phyloP scores from a whole-genome alignment of 2,888 invertebrate species.

The Saturnia pavonia region DNA sequence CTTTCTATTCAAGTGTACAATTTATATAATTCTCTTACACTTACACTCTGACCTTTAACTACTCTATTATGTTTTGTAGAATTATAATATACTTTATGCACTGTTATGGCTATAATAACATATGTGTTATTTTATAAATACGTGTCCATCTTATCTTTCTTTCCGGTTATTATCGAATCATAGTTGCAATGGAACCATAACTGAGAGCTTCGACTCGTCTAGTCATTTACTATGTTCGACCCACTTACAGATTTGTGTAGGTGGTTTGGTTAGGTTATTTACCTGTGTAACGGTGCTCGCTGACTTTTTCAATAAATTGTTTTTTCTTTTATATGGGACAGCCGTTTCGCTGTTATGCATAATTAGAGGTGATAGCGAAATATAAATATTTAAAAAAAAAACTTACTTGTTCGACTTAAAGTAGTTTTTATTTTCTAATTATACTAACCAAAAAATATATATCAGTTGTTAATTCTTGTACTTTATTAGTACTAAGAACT shows the following conservation, averaged over 20 bases:
- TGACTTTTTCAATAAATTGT: slow-evolving; percentile 13
- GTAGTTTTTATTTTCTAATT: not conserved
- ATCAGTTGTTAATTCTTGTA: not conserved
- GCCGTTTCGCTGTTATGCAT: not conserved
- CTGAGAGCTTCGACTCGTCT: slow-evolving; percentile 1
- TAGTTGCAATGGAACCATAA: slow-evolving; percentile 5
- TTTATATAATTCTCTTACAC: too few species aligned
- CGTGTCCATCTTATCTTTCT: not conserved
- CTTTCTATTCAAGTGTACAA: too few species aligned
- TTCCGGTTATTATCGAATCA: not conserved
- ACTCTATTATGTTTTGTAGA: too few species aligned
- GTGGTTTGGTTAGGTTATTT: slow-evolving; percentile 14
- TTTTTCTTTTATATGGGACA: slow-evolving; percentile 7
- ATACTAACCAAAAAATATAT: not conserved
- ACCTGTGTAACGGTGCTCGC: slow-evolving; percentile 11
- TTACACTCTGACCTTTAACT: too few species aligned
- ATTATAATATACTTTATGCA: too few species aligned
- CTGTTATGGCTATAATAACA: too few species aligned
- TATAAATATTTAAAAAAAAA: not conserved
- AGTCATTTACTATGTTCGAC: slow-evolving; percentile 15
- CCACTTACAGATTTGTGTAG: slow-evolving; percentile 16
- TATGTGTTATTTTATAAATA: not conserved
- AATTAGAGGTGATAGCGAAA: slow-evolving; percentile 2
- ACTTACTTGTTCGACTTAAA: not conserved
- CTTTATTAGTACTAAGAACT: too few species aligned